These are phyloP conservation scores for Silurus aristotelis DNA, from an alignment of 2,797 vertebrate species.

Conservation along the genomic window DNA sequence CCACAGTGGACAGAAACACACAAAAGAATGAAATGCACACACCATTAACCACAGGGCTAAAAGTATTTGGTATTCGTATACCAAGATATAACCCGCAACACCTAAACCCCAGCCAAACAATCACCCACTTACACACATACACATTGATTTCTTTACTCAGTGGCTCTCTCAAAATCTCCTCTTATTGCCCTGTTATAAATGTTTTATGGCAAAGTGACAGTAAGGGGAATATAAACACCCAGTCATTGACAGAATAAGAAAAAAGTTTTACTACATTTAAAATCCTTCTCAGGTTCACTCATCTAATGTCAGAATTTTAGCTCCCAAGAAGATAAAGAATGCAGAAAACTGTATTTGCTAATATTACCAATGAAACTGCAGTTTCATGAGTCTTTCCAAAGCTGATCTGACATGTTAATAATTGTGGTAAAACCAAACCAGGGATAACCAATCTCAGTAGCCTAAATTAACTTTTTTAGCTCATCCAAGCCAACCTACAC, in stretches of 20 bases:
- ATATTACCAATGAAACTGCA: not conserved
- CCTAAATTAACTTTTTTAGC: not conserved
- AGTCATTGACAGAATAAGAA: slow-evolving; percentile 36
- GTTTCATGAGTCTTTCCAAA: not conserved
- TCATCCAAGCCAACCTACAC: not conserved
- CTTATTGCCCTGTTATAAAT: slow-evolving; percentile 46
- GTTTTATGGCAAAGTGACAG: slow-evolving; percentile 46
- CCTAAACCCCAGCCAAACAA: not conserved
- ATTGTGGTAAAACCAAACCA: not conserved
- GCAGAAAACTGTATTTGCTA: not conserved
- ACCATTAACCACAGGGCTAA: not conserved
- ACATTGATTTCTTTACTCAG: not conserved
- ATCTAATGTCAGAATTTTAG: slow-evolving; percentile 3
- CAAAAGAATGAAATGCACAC: not conserved
- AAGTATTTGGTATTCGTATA: not conserved
- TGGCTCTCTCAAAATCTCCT: slow-evolving; percentile 18
- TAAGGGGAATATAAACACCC: slow-evolving; percentile 39
- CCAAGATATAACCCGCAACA: not conserved
- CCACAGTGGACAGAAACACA: not conserved
- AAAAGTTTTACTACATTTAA: slow-evolving; percentile 38
- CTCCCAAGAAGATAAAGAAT: not conserved
- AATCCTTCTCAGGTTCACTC: slow-evolving; percentile 12
- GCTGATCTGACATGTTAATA: not conserved
- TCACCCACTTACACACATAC: not conserved
- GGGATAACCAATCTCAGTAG: not conserved